Conservation (phyloP, 2,113 vertebrate genomes). For the Pterocles gutturalis region DNA sequence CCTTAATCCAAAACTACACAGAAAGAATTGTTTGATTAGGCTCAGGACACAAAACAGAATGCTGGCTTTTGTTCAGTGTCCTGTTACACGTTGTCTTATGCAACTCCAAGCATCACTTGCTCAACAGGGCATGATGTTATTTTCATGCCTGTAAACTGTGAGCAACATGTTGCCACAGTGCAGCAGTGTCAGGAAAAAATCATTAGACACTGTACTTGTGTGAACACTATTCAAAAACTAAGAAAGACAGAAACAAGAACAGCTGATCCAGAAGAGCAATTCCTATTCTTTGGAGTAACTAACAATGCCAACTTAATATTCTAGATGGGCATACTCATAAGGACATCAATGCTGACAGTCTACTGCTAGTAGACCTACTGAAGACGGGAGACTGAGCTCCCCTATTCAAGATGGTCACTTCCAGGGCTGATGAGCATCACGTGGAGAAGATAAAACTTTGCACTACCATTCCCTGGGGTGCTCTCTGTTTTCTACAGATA, state of each 20-base stretch:
- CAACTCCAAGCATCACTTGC: background rate
- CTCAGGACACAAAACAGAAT: background rate
- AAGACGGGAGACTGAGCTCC: background rate
- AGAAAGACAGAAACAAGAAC: background rate
- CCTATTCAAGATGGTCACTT: background rate
- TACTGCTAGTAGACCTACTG: background rate
- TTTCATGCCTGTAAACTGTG: background rate
- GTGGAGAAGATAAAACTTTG: background rate
- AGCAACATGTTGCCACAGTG: background rate
- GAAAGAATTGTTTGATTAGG: background rate
- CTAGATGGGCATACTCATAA: accelerated
- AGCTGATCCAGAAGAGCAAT: background rate
- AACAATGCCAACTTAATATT: background rate
- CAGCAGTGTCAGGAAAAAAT: background rate
- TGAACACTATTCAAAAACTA: background rate
- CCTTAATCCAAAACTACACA: background rate
- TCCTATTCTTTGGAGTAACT: background rate
- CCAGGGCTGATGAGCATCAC: background rate
- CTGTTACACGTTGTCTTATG: background rate
- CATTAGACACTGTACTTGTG: background rate
- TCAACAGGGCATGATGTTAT: background rate
- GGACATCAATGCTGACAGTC: background rate
- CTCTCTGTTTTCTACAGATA: background rate
- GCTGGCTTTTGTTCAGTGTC: background rate
- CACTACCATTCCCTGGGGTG: background rate